A percentile compares a stretch with the other conserved stretches of the same genome.
phyloP scores from a whole-genome alignment of 2,888 invertebrate species.

The Orchestes rusci region DNA sequence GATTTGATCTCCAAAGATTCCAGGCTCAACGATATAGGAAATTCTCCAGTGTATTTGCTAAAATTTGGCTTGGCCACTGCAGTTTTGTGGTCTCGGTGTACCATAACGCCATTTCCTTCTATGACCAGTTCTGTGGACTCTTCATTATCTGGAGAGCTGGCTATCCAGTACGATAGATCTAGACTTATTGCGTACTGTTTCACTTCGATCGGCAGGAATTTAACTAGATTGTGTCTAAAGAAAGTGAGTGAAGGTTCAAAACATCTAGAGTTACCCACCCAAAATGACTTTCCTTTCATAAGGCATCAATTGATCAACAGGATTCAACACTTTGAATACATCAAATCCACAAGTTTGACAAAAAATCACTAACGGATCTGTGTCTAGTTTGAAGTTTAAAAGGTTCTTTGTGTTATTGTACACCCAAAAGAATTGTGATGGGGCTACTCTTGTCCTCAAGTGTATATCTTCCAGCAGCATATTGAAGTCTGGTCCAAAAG shows the following conservation, averaged over 20 bases:
- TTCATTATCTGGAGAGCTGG: too few relatives aligned
- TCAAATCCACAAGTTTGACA: conserved; percentile 35
- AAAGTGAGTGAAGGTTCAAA: too few relatives aligned
- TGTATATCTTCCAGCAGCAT: conserved; percentile 33
- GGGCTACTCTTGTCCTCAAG: conserved; percentile 36
- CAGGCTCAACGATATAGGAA: conserved; percentile 35
- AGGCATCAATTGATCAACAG: conserved; percentile 33
- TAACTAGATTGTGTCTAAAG: too few relatives aligned
- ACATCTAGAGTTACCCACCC: conserved; percentile 4
- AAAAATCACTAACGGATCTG: conserved; percentile 28
- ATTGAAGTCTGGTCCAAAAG: conserved; percentile 17
- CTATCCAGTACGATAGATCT: too few relatives aligned
- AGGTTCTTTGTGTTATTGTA: conserved; percentile 38
- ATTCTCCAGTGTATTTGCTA: conserved; percentile 7
- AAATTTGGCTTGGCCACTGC: background rate
- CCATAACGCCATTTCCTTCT: conserved; percentile 5
- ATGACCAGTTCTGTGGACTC: conserved; percentile 6
- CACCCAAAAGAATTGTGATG: conserved; percentile 40
- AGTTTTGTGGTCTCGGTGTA: background rate
- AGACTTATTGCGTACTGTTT: conserved; percentile 36
- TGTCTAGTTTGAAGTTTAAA: conserved; percentile 35
- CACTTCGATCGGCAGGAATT: conserved; percentile 41
- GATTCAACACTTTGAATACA: conserved; percentile 40
- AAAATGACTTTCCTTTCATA: conserved; percentile 35
- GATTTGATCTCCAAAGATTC: conserved; percentile 38